Conservation (phyloP, 2,888 invertebrate genomes). For the Megalurothrips usitatus region DNA sequence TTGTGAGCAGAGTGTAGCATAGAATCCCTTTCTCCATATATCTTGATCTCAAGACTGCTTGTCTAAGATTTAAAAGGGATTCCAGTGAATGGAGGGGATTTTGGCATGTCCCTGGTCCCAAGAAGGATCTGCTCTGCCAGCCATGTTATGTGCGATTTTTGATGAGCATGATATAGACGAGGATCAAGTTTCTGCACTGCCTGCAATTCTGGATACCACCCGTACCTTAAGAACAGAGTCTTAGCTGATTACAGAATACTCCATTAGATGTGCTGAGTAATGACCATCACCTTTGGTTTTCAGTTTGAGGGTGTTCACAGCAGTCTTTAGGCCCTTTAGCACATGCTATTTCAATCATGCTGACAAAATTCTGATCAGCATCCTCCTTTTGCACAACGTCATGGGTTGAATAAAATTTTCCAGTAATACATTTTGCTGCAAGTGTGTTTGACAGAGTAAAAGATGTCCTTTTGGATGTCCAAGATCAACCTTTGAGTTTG, state of each 20-base stretch:
- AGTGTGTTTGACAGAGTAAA: background rate
- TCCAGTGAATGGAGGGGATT: background rate
- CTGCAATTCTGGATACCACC: background rate
- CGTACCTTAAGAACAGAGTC: background rate
- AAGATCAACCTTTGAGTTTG: background rate
- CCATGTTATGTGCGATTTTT: background rate
- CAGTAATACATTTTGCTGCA: background rate
- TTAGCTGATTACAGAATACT: background rate
- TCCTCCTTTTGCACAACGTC: background rate
- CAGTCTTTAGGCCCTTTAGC: background rate
- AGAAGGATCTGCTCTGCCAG: slow-evolving; percentile 2
- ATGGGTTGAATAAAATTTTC: background rate
- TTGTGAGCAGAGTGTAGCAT: too few species aligned
- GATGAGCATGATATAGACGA: background rate
- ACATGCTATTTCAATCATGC: background rate
- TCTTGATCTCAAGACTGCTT: too few species aligned
- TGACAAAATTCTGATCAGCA: slow-evolving; percentile 5
- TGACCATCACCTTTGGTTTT: background rate
- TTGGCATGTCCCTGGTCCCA: background rate
- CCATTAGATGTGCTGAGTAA: background rate
- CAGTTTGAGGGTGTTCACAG: background rate
- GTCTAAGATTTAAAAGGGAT: background rate
- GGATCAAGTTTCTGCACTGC: slow-evolving; percentile 3
- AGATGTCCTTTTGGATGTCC: background rate
- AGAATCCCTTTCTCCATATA: too few species aligned